These are phyloP conservation scores for Acleris literana DNA, from an alignment of 2,888 invertebrate genomes.

Conservation along the genomic window DNA sequence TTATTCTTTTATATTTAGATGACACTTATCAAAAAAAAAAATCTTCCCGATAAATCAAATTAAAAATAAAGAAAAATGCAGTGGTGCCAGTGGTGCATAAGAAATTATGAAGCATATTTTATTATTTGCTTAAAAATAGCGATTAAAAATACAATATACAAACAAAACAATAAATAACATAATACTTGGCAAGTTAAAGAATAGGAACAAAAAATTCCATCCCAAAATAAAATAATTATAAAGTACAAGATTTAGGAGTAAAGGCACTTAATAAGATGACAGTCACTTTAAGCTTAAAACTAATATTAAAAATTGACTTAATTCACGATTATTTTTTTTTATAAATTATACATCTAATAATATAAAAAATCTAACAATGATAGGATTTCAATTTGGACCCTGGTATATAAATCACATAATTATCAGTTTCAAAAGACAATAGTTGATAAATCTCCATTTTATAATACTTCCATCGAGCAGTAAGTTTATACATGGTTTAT, in stretches of 20 bases:
- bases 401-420: neutral
- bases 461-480: no score
- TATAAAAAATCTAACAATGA: neutral
- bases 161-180: neutral
- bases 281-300: conserved; percentile 7
- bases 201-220: no score
- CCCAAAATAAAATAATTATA: no score
- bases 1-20: no score
- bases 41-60: no score
- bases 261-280: no score
- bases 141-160: conserved; percentile 1
- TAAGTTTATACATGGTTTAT: no score
- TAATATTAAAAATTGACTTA: neutral
- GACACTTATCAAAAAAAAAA: no score
- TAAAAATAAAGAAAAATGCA: conserved; percentile 4
- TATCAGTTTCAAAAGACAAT: neutral
- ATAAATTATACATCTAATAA: neutral
- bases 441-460: no score
- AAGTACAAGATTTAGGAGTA: no score
- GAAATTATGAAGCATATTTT: neutral
- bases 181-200: neutral
- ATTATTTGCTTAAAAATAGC: neutral
- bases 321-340: no score
- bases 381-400: neutral
- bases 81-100: neutral